Evolutionary conservation across 2,888 invertebrate species (phyloP).

Genomic region (Ommatoiulus sabulosus): DNA sequence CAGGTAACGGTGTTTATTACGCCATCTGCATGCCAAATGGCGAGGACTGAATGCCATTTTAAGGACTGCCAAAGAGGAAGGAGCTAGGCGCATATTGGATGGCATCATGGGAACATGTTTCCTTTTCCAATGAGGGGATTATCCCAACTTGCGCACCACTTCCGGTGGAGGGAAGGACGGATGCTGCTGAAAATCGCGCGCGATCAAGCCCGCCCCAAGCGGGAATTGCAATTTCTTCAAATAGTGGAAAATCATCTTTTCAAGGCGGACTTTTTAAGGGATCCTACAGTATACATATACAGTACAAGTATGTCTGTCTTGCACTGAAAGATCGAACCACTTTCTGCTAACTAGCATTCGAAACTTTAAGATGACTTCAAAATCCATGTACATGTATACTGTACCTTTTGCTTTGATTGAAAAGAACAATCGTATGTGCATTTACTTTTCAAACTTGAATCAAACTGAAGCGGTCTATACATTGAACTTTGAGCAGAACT

Average conservation of each 20-base stretch:
- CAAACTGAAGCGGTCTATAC: no score
- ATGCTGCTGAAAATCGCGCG: neutral
- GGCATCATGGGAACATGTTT: neutral
- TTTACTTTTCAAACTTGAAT: no score
- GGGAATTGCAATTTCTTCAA: neutral
- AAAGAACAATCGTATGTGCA: no score
- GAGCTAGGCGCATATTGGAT: neutral
- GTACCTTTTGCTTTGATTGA: no score
- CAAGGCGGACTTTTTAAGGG: neutral
- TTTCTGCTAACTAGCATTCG: no score
- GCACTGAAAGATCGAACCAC: no score
- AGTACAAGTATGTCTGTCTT: no score
- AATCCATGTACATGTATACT: no score
- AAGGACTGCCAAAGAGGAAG: conserved; percentile 3
- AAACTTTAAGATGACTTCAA: no score
- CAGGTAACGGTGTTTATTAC: conserved; percentile 43
- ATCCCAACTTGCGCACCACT: conserved; percentile 2
- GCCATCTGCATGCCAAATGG: conserved; percentile 36
- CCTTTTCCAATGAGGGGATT: conserved; percentile 6
- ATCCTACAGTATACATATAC: no score
- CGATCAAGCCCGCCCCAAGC: neutral
- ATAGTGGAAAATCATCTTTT: neutral
- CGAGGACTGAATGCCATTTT: neutral
- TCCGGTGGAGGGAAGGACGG: neutral
- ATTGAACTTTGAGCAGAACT: no score